A percentile compares a stretch with the other conserved stretches of the same genome.
Conservation (phyloP, 2,113 vertebrate genomes). For the Vulpes ferrilata region DNA sequence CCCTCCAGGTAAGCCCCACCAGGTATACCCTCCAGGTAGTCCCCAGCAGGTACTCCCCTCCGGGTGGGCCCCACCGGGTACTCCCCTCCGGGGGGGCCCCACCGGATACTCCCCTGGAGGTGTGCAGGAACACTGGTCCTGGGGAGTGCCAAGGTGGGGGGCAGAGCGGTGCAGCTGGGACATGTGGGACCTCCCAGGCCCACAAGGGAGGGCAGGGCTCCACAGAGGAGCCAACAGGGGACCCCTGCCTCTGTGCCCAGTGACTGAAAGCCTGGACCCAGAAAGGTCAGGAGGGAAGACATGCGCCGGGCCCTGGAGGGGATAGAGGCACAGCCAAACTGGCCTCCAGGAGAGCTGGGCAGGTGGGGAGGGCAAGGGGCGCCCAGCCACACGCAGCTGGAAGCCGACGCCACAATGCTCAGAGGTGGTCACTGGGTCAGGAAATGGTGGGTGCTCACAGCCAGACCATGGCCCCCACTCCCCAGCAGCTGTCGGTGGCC, state of each 20-base stretch:
- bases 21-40: background rate
- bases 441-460: too few relatives aligned
- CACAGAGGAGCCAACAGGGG: background rate
- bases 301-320: background rate
- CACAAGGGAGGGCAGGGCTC: background rate
- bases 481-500: background rate
- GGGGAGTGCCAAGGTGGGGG: accelerated
- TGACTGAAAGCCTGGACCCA: background rate
- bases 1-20: background rate
- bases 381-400: accelerated
- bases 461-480: too few relatives aligned
- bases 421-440: too few relatives aligned
- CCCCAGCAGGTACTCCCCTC: too few relatives aligned
- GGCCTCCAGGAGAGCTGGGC: accelerated
- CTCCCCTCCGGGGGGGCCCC: accelerated
- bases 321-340: background rate
- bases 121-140: accelerated
- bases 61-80: accelerated
- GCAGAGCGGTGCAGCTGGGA: background rate
- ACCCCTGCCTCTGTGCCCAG: background rate
- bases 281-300: background rate
- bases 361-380: background rate
- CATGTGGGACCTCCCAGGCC: background rate
- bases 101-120: too few relatives aligned
- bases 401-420: background rate